Evolutionary conservation across 2,113 vertebrate species (phyloP).

Genomic region (Onychorhynchus coronatus): DNA sequence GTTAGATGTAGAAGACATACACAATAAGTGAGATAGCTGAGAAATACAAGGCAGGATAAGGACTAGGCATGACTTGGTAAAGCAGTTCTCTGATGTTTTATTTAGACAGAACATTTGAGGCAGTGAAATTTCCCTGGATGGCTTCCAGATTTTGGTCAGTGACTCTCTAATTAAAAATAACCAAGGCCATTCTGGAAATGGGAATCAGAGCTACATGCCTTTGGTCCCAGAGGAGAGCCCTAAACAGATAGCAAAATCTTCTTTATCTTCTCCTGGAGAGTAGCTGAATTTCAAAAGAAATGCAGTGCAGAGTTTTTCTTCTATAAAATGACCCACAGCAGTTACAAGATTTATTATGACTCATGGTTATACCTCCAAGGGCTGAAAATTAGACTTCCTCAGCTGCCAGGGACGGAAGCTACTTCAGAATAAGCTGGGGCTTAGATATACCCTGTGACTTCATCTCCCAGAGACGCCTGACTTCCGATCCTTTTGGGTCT

Average conservation of each 20-base stretch:
- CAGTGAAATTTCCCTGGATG: not conserved
- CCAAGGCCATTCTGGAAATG: not conserved
- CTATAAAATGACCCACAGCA: conserved; percentile 5
- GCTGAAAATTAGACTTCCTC: conserved; percentile 8
- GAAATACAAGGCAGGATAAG: not conserved
- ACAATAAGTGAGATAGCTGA: not conserved
- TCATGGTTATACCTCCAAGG: not conserved
- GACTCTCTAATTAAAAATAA: not conserved
- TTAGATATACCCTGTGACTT: not conserved
- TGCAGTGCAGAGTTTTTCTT: not conserved
- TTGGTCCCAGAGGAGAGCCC: not conserved
- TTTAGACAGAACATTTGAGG: not conserved
- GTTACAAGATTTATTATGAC: conserved; percentile 7
- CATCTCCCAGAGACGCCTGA: not conserved
- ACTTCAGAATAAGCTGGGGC: not conserved
- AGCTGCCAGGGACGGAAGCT: not conserved
- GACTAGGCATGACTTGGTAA: not conserved
- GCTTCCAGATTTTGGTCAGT: not conserved
- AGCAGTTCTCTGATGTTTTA: not conserved
- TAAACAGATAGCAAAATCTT: not conserved
- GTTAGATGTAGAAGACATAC: not conserved
- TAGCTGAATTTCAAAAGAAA: not conserved
- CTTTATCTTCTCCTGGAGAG: conserved; percentile 5
- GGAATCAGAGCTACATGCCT: not conserved
- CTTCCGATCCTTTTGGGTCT: not conserved